Conservation (phyloP, 2,797 vertebrate species). For the Monodelphis domestica region DNA sequence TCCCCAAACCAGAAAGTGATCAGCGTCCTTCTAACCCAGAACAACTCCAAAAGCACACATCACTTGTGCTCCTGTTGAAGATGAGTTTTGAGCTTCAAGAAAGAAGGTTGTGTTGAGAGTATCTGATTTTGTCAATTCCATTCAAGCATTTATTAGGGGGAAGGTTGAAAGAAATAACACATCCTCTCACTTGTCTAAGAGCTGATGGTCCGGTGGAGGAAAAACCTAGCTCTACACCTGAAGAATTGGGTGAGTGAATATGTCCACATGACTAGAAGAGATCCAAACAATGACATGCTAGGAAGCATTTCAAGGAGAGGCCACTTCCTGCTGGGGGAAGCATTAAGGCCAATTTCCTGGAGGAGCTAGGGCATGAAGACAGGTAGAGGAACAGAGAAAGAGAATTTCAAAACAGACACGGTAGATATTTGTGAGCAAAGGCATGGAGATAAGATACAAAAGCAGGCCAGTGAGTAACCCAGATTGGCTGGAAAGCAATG, state of each 20-base stretch:
- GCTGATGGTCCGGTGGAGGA: background rate
- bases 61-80: background rate
- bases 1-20: background rate
- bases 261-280: too few species aligned
- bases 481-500: background rate
- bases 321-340: too few species aligned
- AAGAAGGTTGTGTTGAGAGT: background rate
- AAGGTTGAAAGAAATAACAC: background rate
- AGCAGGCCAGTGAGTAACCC: background rate
- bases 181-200: background rate
- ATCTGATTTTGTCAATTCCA: background rate
- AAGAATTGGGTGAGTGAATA: background rate
- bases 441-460: background rate
- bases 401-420: too few species aligned
- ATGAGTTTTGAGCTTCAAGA: too few species aligned
- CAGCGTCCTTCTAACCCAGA: background rate
- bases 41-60: background rate
- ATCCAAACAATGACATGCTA: background rate
- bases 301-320: background rate
- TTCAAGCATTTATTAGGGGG: background rate
- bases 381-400: background rate
- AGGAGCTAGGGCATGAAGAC: background rate
- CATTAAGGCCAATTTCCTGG: too few species aligned
- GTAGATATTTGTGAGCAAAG: too few species aligned
- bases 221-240: background rate